Conservation (phyloP, 2,797 vertebrate genomes). For the Catamblyrhynchus diadema region DNA sequence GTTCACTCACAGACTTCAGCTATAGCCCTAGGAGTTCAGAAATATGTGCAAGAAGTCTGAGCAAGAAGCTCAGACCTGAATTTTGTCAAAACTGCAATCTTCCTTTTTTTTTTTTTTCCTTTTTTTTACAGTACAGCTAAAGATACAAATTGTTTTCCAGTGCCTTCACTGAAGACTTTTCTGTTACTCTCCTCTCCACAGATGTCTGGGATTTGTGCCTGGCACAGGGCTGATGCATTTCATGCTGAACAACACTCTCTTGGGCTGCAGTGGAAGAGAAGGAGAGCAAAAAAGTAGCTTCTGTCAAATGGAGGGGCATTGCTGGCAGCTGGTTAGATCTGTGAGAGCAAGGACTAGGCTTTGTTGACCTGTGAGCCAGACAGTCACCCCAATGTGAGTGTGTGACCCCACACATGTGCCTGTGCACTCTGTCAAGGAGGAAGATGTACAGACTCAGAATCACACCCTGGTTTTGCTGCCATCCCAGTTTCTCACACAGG, state of each 20-base stretch:
- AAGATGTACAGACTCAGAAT: neutral
- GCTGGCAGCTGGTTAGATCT: neutral
- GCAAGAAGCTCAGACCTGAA: neutral
- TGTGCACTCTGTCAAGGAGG: neutral
- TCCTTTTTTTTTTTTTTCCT: too few relatives aligned
- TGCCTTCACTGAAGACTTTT: neutral
- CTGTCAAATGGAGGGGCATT: neutral
- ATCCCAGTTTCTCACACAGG: neutral
- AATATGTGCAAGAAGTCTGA: neutral
- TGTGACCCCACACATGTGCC: neutral
- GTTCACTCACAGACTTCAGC: neutral
- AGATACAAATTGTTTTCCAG: neutral
- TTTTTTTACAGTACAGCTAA: neutral
- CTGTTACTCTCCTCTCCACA: neutral
- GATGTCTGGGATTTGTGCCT: neutral
- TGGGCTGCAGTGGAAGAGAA: neutral
- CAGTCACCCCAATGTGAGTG: accelerated
- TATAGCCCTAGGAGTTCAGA: neutral
- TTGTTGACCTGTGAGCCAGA: neutral
- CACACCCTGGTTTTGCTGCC: neutral
- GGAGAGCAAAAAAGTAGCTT: neutral
- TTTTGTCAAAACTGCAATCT: neutral
- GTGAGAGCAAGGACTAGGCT: neutral
- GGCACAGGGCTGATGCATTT: neutral
- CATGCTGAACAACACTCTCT: neutral